Evolutionary conservation across 1,140 invertebrate species (phyloP), one percentile per base, ranked within the genome.

Genomic region (Cotesia chilonis): DNA sequence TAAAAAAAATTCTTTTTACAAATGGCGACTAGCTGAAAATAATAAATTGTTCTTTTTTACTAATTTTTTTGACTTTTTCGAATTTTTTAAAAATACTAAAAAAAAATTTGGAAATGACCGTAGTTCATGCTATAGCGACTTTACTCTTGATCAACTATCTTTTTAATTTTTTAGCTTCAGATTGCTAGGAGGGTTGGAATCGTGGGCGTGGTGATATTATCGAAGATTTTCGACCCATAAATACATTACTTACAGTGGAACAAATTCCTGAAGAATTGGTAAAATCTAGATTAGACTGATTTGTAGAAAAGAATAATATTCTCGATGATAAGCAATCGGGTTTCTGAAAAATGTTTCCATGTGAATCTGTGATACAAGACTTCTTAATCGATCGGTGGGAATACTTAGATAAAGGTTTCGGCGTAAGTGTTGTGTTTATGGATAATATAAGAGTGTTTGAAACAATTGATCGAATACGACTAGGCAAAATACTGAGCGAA

Each of bases 211-310:
- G 70, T 7, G 75, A 37, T 38, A 75, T 66, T 66, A 63, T 68
- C 1, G 64, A 67, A 54, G 72, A 77, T 20, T 71, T 38, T 59
- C 52, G 76, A 72, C 76, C 72, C 1, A 77, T 77, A 36, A 77
- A 75, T 57, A 63, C 28, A 63, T 41, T 75, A 36, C 71, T 67
- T 7, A 57, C 68, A 28, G 73, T 63, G 57, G 76, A 78, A 70
- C 74, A 76, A 66, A 35, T 76, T 35, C 36, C 76, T 7, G 73
- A 78, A 55, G 54, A 55, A 55, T 17, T 55, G 14, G 54, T 55
- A 14, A 17, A 55, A 17, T 68, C 4, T 57, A 66, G 74, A 61
- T 14, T 74, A 63, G 35, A 37, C 12, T 20, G 72, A 17, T 75
- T 47, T 55, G 55, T 75, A 36, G 65, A 60, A 14, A 57, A 54